Evolutionary conservation across 2,888 invertebrate species (phyloP), one percentile per base, ranked within the genome.

Genomic region (Acrobasis consociella): DNA sequence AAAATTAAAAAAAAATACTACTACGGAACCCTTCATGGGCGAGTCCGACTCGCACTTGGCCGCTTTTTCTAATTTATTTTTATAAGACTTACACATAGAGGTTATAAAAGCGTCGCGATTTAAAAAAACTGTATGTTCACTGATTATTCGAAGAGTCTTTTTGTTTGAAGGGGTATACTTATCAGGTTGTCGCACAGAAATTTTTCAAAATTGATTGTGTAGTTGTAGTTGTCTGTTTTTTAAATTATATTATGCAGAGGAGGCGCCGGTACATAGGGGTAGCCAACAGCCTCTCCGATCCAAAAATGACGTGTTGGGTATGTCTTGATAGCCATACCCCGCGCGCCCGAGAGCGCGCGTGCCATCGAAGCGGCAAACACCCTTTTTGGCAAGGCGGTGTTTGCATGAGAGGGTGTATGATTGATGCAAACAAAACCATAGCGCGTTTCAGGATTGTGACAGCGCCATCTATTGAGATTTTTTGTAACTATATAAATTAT

Each of bases 311-410:
- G 95, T 96, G 95, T 94, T 96, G 95, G 91, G 95, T 96, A 96
- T 96, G 96, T 96, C 95, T 96, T 96, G 96, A 96, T 96, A 84
- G 89, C 95, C 96, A 96, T 96, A 96, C 96, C 95, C 96, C 95
- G 93, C 94, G 86, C 86, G 56, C 86, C 86, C 67, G 75, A 84
- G 84, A 85, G 89, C 89, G 80, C 86, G 88, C 89, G 95, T 95
- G 94, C 93, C 94, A 95, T 95, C 79, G 62, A 94, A 95, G 95
- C 93, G 94, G 93, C 94, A 95, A 95, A 93, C 94, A 95, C 94
- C 95, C 95, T 94, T 95, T 94, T 75, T 64, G 53, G 16, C 46
- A 17, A 56, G 42, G 62, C 15, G 37, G 15, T 15, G 9, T 15
- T 15, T 49, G n/a, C 31, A 13, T 37, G 37, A 13, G 0, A 16